Percentiles rank a stretch among this genome's conserved stretches.
phyloP scores from a whole-genome alignment of 2,113 vertebrate species.

The Puntigrus tetrazona region DNA sequence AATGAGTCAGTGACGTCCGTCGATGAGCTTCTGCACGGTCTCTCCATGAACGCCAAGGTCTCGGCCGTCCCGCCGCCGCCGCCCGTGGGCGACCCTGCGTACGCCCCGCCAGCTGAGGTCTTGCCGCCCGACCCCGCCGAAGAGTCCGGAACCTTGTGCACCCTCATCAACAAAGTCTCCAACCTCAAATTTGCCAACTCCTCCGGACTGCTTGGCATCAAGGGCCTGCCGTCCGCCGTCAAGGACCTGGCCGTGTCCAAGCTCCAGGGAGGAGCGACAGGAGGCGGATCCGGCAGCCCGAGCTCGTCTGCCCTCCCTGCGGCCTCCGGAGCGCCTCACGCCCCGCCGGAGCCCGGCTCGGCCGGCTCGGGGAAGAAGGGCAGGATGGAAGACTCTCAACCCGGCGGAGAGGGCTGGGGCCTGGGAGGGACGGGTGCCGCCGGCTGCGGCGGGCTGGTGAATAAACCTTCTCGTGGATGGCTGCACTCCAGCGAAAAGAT shows the following conservation, averaged over 20 bases:
- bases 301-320: slow-evolving; percentile 76
- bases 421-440: slow-evolving; percentile 66
- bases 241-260: slow-evolving; percentile 95
- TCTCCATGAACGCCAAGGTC: slow-evolving; percentile 96
- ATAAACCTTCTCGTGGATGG: slow-evolving; percentile 86
- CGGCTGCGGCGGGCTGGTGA: slow-evolving; percentile 70
- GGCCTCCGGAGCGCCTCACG: slow-evolving; percentile 71
- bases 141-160: slow-evolving; percentile 94
- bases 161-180: slow-evolving; percentile 98
- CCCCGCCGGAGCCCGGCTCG: slow-evolving; percentile 81
- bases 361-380: slow-evolving; percentile 83
- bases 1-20: slow-evolving; percentile 99
- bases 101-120: slow-evolving; percentile 79
- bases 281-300: slow-evolving; percentile 76
- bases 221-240: slow-evolving; percentile 91
- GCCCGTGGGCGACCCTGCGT: slow-evolving; percentile 82
- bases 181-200: slow-evolving; percentile 95
- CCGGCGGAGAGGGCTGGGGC: slow-evolving; percentile 83
- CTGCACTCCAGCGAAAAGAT: slow-evolving; percentile 94
- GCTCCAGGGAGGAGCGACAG: slow-evolving; percentile 88
- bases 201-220: slow-evolving; percentile 88
- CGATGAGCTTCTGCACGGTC: slow-evolving; percentile 95
- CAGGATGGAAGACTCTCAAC: slow-evolving; percentile 79
- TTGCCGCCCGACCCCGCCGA: slow-evolving; percentile 78
- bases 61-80: slow-evolving; percentile 77